Percentiles rank a stretch among this genome's conserved stretches.
Conservation (phyloP, 2,797 vertebrate genomes). For the Anniella stebbinsi region DNA sequence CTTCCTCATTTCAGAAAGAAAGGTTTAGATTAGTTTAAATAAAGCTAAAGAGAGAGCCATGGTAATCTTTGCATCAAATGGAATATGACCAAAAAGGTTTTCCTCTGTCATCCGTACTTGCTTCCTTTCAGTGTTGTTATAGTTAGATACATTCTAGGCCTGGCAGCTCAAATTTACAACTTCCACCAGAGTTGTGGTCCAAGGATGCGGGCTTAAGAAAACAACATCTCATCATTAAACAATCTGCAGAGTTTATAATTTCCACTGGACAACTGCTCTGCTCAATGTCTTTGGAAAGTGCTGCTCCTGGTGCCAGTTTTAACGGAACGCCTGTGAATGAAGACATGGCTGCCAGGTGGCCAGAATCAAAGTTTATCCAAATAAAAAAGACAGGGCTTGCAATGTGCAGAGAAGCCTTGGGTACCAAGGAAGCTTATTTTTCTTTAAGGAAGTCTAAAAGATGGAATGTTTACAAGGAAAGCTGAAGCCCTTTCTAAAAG, state of each 20-base stretch:
- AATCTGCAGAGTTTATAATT: constrained; percentile 57
- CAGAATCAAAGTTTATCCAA: constrained; percentile 41
- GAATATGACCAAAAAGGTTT: constrained; percentile 65
- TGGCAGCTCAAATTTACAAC: constrained; percentile 47
- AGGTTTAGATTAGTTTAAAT: background rate
- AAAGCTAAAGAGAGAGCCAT: background rate
- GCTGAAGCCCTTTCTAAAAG: constrained; percentile 6
- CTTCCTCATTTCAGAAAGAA: background rate
- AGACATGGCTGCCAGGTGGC: constrained; percentile 51
- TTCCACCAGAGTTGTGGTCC: constrained; percentile 69
- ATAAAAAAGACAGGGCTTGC: constrained; percentile 48
- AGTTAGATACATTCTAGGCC: constrained; percentile 9
- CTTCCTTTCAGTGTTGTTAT: constrained; percentile 35
- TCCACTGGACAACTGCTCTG: constrained; percentile 53
- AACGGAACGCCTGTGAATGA: constrained; percentile 43
- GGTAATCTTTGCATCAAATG: constrained; percentile 23
- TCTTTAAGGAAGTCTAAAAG: background rate
- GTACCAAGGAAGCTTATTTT: background rate
- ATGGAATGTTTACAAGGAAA: constrained; percentile 38
- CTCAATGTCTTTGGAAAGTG: constrained; percentile 61
- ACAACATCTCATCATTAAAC: constrained; percentile 54
- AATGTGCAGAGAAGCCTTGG: constrained; percentile 14
- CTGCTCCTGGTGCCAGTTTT: constrained; percentile 51
- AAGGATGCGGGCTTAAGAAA: constrained; percentile 71
- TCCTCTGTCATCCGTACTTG: constrained; percentile 52